A percentile compares a stretch with the other conserved stretches of the same genome.
Evolutionary conservation across 1,140 invertebrate species (phyloP).

Genomic region (Nylanderia fulva): DNA sequence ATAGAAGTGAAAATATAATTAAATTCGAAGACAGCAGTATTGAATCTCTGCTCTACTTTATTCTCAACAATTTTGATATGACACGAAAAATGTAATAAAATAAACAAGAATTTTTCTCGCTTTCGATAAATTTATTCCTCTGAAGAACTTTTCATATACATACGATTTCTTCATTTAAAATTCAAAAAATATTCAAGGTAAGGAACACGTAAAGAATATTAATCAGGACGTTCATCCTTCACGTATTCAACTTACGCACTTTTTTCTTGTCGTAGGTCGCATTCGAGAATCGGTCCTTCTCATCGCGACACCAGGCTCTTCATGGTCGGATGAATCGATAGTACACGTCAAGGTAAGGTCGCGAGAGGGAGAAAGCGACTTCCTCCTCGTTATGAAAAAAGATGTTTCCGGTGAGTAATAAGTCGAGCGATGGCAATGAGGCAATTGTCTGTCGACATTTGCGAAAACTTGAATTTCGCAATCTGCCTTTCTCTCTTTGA

Average conservation of each 20-base stretch:
- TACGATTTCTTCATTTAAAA: background rate
- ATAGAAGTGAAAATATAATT: background rate
- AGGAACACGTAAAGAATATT: conserved; percentile 1
- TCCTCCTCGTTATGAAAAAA: conserved; percentile 1
- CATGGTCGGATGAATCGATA: conserved; percentile 47
- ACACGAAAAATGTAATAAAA: background rate
- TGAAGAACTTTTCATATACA: background rate
- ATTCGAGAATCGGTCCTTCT: background rate
- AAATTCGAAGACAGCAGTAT: background rate
- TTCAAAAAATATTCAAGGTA: background rate
- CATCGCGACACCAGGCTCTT: conserved; percentile 20
- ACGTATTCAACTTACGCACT: background rate
- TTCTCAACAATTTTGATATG: background rate
- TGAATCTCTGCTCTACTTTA: background rate
- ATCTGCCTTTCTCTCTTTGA: background rate
- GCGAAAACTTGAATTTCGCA: background rate
- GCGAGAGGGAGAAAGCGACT: background rate
- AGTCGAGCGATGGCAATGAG: conserved; percentile 15
- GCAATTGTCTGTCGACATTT: background rate
- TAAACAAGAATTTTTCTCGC: background rate
- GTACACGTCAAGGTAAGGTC: conserved; percentile 16
- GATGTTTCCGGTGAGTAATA: background rate
- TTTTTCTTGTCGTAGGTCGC: conserved; percentile 2
- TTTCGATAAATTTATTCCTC: background rate
- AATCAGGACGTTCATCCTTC: background rate